A percentile compares a stretch with the other conserved stretches of the same genome.
These are phyloP conservation scores for Tychaedon coryphoeus DNA, from an alignment of 2,113 vertebrate genomes.

Conservation along the genomic window DNA sequence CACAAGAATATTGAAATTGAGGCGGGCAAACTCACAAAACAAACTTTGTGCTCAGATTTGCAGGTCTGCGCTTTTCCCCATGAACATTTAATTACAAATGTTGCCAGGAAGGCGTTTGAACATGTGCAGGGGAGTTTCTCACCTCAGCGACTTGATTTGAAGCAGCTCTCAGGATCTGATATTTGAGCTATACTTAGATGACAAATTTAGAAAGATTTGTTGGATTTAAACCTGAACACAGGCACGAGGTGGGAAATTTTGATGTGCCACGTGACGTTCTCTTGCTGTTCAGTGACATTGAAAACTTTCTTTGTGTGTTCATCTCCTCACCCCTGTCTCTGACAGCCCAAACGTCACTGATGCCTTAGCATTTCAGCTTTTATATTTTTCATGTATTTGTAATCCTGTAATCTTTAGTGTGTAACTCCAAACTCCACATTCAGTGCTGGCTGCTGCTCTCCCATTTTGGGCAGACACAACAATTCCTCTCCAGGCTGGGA, in stretches of 20 bases:
- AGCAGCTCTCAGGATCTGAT: neutral
- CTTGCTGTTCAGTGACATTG: neutral
- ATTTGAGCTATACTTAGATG: neutral
- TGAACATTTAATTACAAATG: conserved; percentile 48
- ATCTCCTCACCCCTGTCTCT: neutral
- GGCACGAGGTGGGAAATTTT: neutral
- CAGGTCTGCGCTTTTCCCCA: neutral
- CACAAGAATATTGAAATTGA: neutral
- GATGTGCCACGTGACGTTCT: neutral
- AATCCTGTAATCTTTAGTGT: neutral
- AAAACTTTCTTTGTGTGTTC: neutral
- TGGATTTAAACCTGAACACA: neutral
- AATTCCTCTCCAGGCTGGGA: neutral
- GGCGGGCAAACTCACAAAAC: neutral
- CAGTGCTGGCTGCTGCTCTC: neutral
- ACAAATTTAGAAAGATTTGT: conserved; percentile 6
- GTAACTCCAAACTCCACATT: fast-evolving
- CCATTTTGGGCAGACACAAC: neutral
- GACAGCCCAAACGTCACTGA: neutral
- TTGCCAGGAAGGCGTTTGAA: neutral
- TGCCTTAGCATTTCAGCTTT: neutral
- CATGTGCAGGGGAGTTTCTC: neutral
- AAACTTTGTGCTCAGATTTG: neutral
- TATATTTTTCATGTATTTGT: neutral
- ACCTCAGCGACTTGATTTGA: neutral